Evolutionary conservation across 1,140 invertebrate genomes (phyloP), one percentile per base, ranked within the genome.

Genomic region (Hycleus phaleratus): DNA sequence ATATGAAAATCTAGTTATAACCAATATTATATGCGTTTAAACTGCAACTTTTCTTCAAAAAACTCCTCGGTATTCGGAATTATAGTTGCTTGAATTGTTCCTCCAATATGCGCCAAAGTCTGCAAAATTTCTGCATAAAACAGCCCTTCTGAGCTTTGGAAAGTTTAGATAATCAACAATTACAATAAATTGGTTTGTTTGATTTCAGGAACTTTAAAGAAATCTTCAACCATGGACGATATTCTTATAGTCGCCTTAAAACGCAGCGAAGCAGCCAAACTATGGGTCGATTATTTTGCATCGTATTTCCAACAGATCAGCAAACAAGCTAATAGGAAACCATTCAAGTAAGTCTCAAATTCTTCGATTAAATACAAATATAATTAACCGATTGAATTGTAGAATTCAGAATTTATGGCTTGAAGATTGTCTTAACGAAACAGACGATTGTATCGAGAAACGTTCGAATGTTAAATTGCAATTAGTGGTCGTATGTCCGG

Each of bases 221-320:
- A 62, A 56, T 42, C 53, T 5, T 64, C 73, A 71, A 84, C 84
- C 66, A 85, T 86, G 83, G 86, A 90, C 73, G 88, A 90, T 66
- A 87, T 91, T 38, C 76, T 88, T 26, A 87, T 91, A 68, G 73
- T 91, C 25, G 89, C 85, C 61, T 84, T 86, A 61, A 84, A 82
- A 47, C 82, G 83, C 38, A 89, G 87, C 57, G 84, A 87, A 26
- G 83, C 85, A 44, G 86, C 87, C 43, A 77, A 79, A 5, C 68
- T 88, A 7, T 88, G 89, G 85, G 86, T 86, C n/a, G 85, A 86
- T 65, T 90, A 90, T 73, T 80, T 91, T 56, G 83, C 82, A 24
- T 82, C 82, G 24, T 88, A 87, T 71, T 91, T 90, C 69, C 85
- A 90, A 67, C 87, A 89, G 74, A 87, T 90, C 62, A 87, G 86